Conservation (phyloP, 2,113 vertebrate species). For the Centropristis striata region DNA sequence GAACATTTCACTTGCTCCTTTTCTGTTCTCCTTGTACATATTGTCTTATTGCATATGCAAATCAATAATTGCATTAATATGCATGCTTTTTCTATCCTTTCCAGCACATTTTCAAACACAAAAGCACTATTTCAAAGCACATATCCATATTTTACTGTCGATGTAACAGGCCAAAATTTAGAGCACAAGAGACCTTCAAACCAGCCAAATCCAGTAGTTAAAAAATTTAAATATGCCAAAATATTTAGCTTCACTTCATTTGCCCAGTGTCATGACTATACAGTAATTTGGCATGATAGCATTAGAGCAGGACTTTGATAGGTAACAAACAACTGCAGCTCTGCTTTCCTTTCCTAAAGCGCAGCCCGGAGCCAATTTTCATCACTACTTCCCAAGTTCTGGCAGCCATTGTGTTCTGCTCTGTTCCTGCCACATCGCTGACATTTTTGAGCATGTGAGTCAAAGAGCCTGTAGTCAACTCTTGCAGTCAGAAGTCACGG, state of each 20-base stretch:
- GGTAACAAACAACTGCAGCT: conserved; percentile 29
- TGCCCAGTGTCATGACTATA: not conserved
- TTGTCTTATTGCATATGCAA: not conserved
- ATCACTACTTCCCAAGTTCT: conserved; percentile 18
- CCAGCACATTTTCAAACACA: too few species aligned
- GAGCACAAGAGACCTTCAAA: not conserved
- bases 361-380: conserved; percentile 50
- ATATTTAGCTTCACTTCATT: not conserved
- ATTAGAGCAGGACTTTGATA: conserved; percentile 16
- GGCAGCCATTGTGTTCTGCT: conserved; percentile 56
- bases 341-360: conserved; percentile 46
- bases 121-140: not conserved
- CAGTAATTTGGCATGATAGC: conserved; percentile 31
- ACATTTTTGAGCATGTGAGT: conserved; percentile 56
- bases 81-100: not conserved
- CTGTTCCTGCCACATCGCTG: conserved; percentile 42
- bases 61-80: not conserved
- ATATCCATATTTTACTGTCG: not conserved
- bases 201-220: not conserved
- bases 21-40: not conserved
- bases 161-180: too few species aligned
- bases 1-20: not conserved
- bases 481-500: conserved; percentile 41
- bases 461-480: conserved; percentile 62
- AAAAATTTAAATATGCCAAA: conserved; percentile 14